Evolutionary conservation across 1,140 invertebrate genomes (phyloP).

Genomic region (Eurosta solidaginis): DNA sequence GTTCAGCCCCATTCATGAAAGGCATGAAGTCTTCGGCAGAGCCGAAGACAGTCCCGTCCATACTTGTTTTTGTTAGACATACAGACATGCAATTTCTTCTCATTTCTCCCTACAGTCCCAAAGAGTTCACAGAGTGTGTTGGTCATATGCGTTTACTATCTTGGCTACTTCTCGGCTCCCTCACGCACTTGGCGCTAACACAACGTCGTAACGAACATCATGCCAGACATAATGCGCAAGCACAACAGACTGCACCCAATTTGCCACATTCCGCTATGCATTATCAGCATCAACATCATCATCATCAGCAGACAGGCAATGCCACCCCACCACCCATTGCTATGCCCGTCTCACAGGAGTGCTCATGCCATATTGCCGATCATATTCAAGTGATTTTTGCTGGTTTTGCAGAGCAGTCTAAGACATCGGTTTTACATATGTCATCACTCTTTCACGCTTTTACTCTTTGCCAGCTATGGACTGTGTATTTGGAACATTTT

Average conservation of each 20-base stretch:
- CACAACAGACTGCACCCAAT: too few species aligned
- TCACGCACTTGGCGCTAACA: slow-evolving; percentile 77
- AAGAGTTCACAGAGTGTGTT: slow-evolving; percentile 95
- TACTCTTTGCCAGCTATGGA: slow-evolving; percentile 92
- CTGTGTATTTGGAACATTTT: slow-evolving; percentile 93
- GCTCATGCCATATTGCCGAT: slow-evolving; percentile 94
- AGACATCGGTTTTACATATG: slow-evolving; percentile 89
- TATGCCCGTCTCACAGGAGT: slow-evolving; percentile 93
- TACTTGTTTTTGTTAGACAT: background rate
- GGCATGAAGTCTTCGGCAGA: too few species aligned
- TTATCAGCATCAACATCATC: slow-evolving; percentile 47
- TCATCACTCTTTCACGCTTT: slow-evolving; percentile 84
- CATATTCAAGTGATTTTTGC: slow-evolving; percentile 94
- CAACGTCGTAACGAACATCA: slow-evolving; percentile 52
- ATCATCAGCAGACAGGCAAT: slow-evolving; percentile 35
- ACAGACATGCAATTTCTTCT: background rate
- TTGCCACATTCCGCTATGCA: slow-evolving; percentile 42
- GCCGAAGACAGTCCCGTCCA: too few species aligned
- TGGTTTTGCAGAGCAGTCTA: slow-evolving; percentile 95
- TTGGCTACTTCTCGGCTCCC: slow-evolving; percentile 92
- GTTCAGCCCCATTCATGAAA: too few species aligned
- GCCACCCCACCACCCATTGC: slow-evolving; percentile 64
- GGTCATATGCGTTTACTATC: slow-evolving; percentile 91
- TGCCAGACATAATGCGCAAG: too few species aligned
- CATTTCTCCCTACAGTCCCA: slow-evolving; percentile 68